These are phyloP conservation scores for Engraulis encrasicolus DNA, from an alignment of 2,113 vertebrate species.

Conservation along the genomic window DNA sequence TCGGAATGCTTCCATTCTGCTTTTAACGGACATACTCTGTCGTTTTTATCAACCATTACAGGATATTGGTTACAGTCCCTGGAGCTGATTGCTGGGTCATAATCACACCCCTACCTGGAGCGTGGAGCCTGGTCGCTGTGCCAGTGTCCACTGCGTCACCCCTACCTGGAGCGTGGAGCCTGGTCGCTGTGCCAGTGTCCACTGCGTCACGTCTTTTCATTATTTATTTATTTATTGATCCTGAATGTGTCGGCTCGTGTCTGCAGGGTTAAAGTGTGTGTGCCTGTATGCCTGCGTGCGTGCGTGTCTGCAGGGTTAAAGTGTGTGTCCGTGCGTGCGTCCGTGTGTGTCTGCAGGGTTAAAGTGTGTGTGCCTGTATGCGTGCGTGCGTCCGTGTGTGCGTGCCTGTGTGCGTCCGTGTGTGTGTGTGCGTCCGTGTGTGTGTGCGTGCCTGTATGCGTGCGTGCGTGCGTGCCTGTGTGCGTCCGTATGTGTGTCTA, in stretches of 20 bases:
- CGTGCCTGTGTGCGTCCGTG: background rate
- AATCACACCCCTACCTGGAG: too few species aligned
- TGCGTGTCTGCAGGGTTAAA: too few species aligned
- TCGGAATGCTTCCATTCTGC: too few species aligned
- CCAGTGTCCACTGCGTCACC: constrained; percentile 15
- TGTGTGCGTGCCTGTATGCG: background rate
- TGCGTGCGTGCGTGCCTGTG: background rate
- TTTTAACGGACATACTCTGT: too few species aligned
- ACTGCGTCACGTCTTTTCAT: background rate
- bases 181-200: constrained; percentile 40
- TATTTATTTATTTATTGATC: constrained; percentile 44
- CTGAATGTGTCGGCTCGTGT: background rate
- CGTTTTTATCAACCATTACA: too few species aligned
- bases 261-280: background rate
- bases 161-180: too few species aligned
- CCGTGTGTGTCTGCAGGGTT: background rate
- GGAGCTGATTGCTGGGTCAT: too few species aligned
- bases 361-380: background rate
- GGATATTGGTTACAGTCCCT: too few species aligned
- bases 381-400: background rate
- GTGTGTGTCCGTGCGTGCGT: background rate
- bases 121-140: too few species aligned
- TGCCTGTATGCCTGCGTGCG: background rate
- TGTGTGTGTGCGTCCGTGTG: too few species aligned
- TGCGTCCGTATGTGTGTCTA: too few species aligned